A percentile compares a stretch with the other conserved stretches of the same genome.
phyloP scores from a whole-genome alignment of 2,797 vertebrate genomes.

The Siniperca undulata region DNA sequence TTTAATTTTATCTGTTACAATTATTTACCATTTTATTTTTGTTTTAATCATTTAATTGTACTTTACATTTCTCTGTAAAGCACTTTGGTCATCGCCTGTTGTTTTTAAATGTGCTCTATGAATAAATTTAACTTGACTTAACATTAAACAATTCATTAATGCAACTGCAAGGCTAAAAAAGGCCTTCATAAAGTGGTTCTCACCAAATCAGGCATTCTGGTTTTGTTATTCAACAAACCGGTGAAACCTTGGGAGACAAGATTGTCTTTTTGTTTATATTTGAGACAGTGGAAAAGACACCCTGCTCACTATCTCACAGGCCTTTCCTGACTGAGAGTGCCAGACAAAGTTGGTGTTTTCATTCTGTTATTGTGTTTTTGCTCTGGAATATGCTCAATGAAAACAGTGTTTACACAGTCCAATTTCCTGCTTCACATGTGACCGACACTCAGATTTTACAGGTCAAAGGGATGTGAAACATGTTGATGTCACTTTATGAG shows the following conservation, averaged over 20 bases:
- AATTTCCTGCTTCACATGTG: conserved; percentile 72
- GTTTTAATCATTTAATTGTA: not conserved
- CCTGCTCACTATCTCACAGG: conserved; percentile 62
- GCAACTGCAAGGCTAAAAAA: not conserved
- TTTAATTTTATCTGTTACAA: not conserved
- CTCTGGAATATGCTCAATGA: conserved; percentile 66
- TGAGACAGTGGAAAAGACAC: conserved; percentile 60
- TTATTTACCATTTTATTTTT: not conserved
- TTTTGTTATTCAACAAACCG: conserved; percentile 34
- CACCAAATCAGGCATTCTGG: conserved; percentile 13
- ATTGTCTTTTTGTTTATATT: conserved; percentile 68
- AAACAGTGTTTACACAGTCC: conserved; percentile 72
- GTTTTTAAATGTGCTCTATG: not conserved
- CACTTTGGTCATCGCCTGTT: not conserved
- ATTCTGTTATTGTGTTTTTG: conserved; percentile 69
- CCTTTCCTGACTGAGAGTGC: conserved; percentile 56
- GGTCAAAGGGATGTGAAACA: conserved; percentile 30
- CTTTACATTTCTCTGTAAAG: not conserved
- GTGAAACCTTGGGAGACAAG: conserved; percentile 53
- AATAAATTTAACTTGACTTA: not conserved
- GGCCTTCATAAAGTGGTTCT: not conserved
- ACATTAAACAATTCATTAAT: not conserved
- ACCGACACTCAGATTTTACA: conserved; percentile 23
- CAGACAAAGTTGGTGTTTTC: conserved; percentile 61
- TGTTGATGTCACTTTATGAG: not conserved